A percentile compares a stretch with the other conserved stretches of the same genome.
These are phyloP conservation scores for Philhelius pedissequus DNA, from an alignment of 2,888 invertebrate species.

Conservation along the genomic window DNA sequence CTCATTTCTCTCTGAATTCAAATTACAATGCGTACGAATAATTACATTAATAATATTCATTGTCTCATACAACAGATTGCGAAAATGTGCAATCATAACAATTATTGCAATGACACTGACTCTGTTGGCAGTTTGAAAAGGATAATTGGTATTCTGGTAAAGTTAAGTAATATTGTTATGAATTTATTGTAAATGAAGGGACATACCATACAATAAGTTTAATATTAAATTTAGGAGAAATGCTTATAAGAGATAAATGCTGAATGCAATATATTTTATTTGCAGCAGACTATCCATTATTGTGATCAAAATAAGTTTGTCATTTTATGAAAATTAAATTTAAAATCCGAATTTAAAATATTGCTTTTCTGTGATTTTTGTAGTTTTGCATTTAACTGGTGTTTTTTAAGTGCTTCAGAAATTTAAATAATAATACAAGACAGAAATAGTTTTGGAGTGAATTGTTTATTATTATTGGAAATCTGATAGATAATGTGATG, in stretches of 20 bases:
- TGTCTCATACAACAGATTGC: slow-evolving; percentile 32
- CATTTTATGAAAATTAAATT: background rate
- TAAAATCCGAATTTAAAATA: too few species aligned
- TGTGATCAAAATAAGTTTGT: background rate
- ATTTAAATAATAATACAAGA: too few species aligned
- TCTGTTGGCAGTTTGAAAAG: slow-evolving; percentile 24
- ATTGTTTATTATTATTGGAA: too few species aligned
- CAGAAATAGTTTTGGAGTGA: too few species aligned
- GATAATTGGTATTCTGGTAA: slow-evolving; percentile 53
- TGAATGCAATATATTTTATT: background rate
- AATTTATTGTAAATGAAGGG: background rate
- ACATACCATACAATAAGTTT: background rate
- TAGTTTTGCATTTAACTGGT: too few species aligned
- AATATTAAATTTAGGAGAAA: background rate
- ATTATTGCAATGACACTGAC: slow-evolving; percentile 48
- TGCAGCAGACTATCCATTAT: background rate
- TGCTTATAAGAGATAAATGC: background rate
- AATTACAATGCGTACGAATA: slow-evolving; percentile 49
- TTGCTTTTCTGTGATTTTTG: too few species aligned
- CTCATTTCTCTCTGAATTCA: slow-evolving; percentile 27
- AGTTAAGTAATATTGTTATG: slow-evolving; percentile 28
- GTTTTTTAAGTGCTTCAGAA: too few species aligned
- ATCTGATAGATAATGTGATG: too few species aligned
- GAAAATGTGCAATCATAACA: slow-evolving; percentile 62
- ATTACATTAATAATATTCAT: slow-evolving; percentile 62